Evolutionary conservation across 2,888 invertebrate species (phyloP).

Genomic region (Drosophila mimetica): DNA sequence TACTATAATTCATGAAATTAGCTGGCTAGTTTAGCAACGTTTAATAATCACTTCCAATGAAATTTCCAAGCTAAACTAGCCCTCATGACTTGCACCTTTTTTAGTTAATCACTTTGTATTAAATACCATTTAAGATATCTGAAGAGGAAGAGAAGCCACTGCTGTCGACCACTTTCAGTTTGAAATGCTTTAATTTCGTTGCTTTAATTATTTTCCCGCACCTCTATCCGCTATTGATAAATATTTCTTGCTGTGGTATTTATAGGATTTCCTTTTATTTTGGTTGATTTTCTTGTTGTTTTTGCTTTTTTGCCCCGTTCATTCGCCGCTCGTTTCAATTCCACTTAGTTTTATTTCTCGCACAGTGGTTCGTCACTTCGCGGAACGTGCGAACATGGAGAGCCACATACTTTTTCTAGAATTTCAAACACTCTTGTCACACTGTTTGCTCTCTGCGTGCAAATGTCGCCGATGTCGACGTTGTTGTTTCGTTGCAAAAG

Average conservation of each 20-base stretch:
- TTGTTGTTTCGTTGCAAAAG: slow-evolving; percentile 37
- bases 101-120: slow-evolving; percentile 11
- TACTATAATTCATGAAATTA: slow-evolving; percentile 1
- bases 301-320: slow-evolving; percentile 33
- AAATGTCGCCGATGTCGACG: slow-evolving; percentile 58
- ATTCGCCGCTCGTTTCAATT: slow-evolving; percentile 57
- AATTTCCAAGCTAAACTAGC: background rate
- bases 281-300: slow-evolving; percentile 33
- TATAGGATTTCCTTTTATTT: slow-evolving; percentile 58
- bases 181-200: slow-evolving; percentile 30
- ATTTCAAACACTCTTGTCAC: slow-evolving; percentile 21
- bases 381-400: background rate
- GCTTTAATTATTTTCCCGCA: slow-evolving; percentile 40
- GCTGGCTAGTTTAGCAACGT: background rate
- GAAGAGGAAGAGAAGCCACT: background rate
- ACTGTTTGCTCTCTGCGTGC: slow-evolving; percentile 63
- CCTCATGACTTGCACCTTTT: slow-evolving; percentile 7
- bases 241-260: slow-evolving; percentile 63
- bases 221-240: slow-evolving; percentile 55
- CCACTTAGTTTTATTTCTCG: slow-evolving; percentile 57
- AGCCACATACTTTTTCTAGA: background rate
- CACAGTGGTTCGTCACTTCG: slow-evolving; percentile 42
- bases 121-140: slow-evolving; percentile 10
- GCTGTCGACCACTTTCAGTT: slow-evolving; percentile 5
- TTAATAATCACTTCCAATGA: background rate